phyloP scores from a whole-genome alignment of 2,797 vertebrate species.

The Gymnothorax reevesii region DNA sequence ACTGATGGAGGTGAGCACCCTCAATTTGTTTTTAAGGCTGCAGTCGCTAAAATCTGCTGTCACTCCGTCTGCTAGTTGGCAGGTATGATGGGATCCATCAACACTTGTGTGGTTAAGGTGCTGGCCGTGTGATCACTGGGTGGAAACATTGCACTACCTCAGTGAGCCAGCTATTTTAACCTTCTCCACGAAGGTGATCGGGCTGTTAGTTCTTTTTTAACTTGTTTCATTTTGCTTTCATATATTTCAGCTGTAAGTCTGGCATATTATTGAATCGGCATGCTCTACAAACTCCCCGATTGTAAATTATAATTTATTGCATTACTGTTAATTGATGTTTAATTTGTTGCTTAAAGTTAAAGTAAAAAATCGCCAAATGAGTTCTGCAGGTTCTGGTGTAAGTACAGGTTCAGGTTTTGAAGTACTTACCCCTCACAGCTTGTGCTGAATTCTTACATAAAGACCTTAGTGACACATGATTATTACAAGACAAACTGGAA shows the following conservation, averaged over 20 bases:
- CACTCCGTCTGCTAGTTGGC: not conserved
- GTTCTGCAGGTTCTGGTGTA: no score
- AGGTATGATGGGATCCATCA: not conserved
- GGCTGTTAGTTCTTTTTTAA: not conserved
- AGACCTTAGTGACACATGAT: not conserved
- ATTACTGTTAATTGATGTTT: not conserved
- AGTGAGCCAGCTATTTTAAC: not conserved
- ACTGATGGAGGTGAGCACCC: slow-evolving; percentile 79
- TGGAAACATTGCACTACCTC: not conserved
- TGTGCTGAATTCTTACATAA: not conserved
- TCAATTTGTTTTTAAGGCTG: not conserved
- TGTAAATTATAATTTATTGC: not conserved
- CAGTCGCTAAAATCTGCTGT: no score
- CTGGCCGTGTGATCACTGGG: not conserved
- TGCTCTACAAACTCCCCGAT: not conserved
- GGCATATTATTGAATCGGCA: not conserved
- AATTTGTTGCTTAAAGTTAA: not conserved
- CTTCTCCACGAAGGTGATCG: not conserved
- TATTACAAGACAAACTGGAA: not conserved
- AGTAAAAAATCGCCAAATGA: not conserved
- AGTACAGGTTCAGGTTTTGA: no score
- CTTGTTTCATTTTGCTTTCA: not conserved
- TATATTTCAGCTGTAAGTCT: not conserved
- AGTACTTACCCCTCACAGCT: not conserved
- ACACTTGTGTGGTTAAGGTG: not conserved